Evolutionary conservation across 2,113 vertebrate species (phyloP).

Genomic region (Haemorhous mexicanus): DNA sequence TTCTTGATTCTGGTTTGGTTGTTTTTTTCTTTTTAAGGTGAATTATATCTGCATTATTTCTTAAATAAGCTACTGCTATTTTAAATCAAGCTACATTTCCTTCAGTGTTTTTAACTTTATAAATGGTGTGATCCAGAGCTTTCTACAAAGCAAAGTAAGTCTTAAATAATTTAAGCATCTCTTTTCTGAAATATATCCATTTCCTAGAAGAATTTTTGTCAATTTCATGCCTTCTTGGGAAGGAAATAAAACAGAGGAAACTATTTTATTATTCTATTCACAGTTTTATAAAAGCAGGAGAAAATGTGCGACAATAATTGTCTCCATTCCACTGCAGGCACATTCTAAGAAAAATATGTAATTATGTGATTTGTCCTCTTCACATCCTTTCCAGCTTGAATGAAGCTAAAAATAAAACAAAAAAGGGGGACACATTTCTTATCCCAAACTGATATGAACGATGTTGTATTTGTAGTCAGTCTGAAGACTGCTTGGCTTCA

Average conservation of each 20-base stretch:
- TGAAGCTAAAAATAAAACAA: not conserved
- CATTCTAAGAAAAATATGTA: not conserved
- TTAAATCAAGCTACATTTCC: constrained; percentile 21
- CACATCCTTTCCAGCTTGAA: not conserved
- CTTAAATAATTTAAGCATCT: constrained; percentile 33
- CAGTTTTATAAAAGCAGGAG: not conserved
- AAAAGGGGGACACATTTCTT: not conserved
- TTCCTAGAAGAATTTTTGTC: not conserved
- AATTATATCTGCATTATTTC: constrained; percentile 21
- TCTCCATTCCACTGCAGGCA: not conserved
- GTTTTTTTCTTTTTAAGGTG: not conserved
- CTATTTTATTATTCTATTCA: not conserved
- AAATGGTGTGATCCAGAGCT: not conserved
- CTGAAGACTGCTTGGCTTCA: not conserved
- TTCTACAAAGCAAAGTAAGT: constrained; percentile 8
- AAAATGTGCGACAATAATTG: not conserved
- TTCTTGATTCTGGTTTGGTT: not conserved
- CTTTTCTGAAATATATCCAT: not conserved
- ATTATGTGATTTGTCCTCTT: not conserved
- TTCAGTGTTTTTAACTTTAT: not conserved
- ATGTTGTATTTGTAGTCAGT: not conserved
- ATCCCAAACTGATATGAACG: not conserved
- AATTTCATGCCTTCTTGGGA: constrained; percentile 1
- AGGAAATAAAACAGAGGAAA: not conserved
- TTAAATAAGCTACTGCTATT: not conserved